These are phyloP conservation scores for Mesorhabditis belari DNA, from an alignment of 2,888 invertebrate species.

Conservation along the genomic window DNA sequence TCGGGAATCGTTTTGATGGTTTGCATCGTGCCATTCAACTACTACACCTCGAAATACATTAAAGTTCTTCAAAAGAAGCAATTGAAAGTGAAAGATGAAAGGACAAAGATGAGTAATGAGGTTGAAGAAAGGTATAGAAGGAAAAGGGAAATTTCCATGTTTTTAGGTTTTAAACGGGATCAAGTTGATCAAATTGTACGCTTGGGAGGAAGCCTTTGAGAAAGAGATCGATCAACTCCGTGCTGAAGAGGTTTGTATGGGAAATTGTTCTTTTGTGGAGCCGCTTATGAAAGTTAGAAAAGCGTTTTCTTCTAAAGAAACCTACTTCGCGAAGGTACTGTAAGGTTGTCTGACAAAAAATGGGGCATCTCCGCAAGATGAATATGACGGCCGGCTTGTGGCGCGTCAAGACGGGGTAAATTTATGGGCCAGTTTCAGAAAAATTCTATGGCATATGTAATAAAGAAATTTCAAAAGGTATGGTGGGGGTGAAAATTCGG, in stretches of 20 bases:
- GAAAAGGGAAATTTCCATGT: conserved; percentile 5
- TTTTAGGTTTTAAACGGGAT: conserved; percentile 27
- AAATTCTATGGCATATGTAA: too few species aligned
- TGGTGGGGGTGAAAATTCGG: too few species aligned
- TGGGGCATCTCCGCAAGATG: background rate
- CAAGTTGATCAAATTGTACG: conserved; percentile 28
- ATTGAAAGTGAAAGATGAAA: conserved; percentile 30
- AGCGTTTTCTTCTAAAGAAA: too few species aligned
- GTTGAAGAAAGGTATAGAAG: background rate
- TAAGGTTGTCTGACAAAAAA: too few species aligned
- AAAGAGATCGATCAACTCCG: conserved; percentile 14
- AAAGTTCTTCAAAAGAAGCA: conserved; percentile 56
- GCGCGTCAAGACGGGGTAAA: too few species aligned
- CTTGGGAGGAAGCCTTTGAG: conserved; percentile 31
- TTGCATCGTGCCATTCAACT: conserved; percentile 35
- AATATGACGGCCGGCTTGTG: conserved; percentile 5
- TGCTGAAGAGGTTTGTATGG: too few species aligned
- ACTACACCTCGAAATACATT: conserved; percentile 27
- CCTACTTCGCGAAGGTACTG: too few species aligned
- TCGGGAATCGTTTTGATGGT: conserved; percentile 39
- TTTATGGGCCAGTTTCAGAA: too few species aligned
- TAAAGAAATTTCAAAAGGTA: too few species aligned
- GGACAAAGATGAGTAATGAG: conserved; percentile 25
- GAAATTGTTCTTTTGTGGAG: too few species aligned
- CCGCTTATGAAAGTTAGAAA: too few species aligned